These are phyloP conservation scores for Atherix ibis DNA, from an alignment of 2,888 invertebrate species.

Conservation along the genomic window DNA sequence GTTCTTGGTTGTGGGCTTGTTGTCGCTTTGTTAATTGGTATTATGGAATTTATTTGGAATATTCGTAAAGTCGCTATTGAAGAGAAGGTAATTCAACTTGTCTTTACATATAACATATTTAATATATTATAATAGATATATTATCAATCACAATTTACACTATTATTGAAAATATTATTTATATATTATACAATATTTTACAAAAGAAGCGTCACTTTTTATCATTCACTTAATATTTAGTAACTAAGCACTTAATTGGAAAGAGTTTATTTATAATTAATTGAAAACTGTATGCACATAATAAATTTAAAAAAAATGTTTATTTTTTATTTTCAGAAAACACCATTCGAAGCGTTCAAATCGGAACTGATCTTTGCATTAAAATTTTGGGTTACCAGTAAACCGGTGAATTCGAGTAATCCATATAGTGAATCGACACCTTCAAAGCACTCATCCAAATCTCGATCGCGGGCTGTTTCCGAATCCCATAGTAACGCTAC, in stretches of 20 bases:
- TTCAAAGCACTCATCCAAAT: slow-evolving; percentile 2
- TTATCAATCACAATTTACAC: too few relatives aligned
- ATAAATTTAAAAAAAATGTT: too few relatives aligned
- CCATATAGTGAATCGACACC: slow-evolving; percentile 4
- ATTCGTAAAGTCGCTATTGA: slow-evolving; percentile 60
- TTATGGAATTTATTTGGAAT: slow-evolving; percentile 75
- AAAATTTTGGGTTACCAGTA: slow-evolving; percentile 56
- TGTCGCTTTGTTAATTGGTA: slow-evolving; percentile 56
- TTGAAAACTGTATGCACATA: too few relatives aligned
- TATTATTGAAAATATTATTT: too few relatives aligned
- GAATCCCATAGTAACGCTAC: background rate
- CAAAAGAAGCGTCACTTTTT: too few relatives aligned
- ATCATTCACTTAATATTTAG: too few relatives aligned
- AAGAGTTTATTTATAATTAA: too few relatives aligned
- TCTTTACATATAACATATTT: too few relatives aligned
- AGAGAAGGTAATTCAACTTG: slow-evolving; percentile 47
- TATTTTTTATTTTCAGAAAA: too few relatives aligned
- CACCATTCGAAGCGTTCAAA: slow-evolving; percentile 50
- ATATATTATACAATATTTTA: too few relatives aligned
- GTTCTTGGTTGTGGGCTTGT: slow-evolving; percentile 61
- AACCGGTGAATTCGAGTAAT: slow-evolving; percentile 38
- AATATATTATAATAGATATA: too few relatives aligned
- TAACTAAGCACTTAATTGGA: too few relatives aligned
- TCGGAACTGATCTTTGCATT: slow-evolving; percentile 57
- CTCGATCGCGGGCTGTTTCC: background rate